Percentiles rank a stretch among this genome's conserved stretches.
Evolutionary conservation across 2,113 vertebrate genomes (phyloP).

Genomic region (Hirundichthys speculiger): DNA sequence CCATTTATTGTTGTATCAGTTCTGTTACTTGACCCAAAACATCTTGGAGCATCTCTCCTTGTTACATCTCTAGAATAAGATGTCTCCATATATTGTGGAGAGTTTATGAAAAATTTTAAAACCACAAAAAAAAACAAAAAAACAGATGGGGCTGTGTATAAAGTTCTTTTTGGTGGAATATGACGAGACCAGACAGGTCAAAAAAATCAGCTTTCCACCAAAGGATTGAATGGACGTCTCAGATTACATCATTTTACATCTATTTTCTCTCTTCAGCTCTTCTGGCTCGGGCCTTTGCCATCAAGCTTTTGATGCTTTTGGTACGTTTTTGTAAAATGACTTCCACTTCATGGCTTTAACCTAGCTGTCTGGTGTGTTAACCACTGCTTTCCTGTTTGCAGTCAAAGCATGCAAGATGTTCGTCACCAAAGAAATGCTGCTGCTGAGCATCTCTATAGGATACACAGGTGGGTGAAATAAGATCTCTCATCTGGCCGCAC

Average conservation of each 20-base stretch:
- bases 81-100: too few relatives aligned
- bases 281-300: constrained; percentile 69
- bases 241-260: not conserved
- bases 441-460: constrained; percentile 89
- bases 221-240: too few relatives aligned
- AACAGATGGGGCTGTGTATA: too few relatives aligned
- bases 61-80: too few relatives aligned
- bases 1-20: too few relatives aligned
- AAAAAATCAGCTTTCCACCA: too few relatives aligned
- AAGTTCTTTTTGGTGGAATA: not conserved
- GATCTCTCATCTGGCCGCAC: too few relatives aligned
- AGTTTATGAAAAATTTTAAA: too few relatives aligned
- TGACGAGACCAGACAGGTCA: not conserved
- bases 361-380: not conserved
- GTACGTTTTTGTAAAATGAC: constrained; percentile 66
- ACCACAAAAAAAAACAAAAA: too few relatives aligned
- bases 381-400: constrained; percentile 55
- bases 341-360: not conserved
- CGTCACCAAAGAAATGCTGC: constrained; percentile 91
- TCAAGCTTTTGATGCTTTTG: constrained; percentile 90
- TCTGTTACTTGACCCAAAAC: too few relatives aligned
- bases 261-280: constrained; percentile 71
- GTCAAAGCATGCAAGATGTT: constrained; percentile 88
- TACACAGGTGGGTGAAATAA: constrained; percentile 87
- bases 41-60: too few relatives aligned